Base-by-base conservation (phyloP, 2,113 vertebrate species). In the Nycticebus coucang region DNA sequence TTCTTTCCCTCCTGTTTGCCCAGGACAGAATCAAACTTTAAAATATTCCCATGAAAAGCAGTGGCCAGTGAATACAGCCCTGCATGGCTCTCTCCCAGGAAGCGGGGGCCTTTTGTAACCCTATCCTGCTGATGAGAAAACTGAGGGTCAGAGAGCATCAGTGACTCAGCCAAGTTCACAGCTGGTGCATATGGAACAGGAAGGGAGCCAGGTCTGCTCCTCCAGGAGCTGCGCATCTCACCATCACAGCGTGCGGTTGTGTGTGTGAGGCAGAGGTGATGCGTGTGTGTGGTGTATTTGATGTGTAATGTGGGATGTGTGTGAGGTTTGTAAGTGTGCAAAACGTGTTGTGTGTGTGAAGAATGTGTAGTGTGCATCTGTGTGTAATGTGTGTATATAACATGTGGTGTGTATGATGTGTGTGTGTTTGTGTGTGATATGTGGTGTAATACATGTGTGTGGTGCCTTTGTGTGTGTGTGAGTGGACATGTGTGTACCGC, bases 11-110 rank as follows among this genome's bases (percentile, higher is more conserved):
- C 33, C 12, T 22, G 35, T 8, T 37, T 15, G 33, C 24, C 22
- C 24, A 50, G 68, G 57, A n/a, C 11, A 55, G 71, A 66, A 64
- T 35, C 22, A 24, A n/a, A 14, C 21, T 37, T 69, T 45, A 10
- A 19, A 55, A 19, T 35, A 45, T 35, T n/a, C 30, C 57, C 1
- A 24, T 5, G 30, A n/a, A 87, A 72, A 14, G 41, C 5, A 24
- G 28, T 69, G 57, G 37, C 41, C 10, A 7, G 4, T 3, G 37
- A 60, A 14, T 11, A 10, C 10, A 1, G 12, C 69, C 26, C 1
- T 1, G 2, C 2, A 41, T 37, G n/a, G 21, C 85, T 14, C 45
- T 2, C 26, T 45, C 28, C 41, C 9, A 6, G 0, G 6, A 41
- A 3, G 19, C 0, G 4, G 33, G 11, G 0, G 24, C 28, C 83